These are phyloP conservation scores for Sycophila texana DNA, from an alignment of 2,888 invertebrate genomes.

Conservation along the genomic window DNA sequence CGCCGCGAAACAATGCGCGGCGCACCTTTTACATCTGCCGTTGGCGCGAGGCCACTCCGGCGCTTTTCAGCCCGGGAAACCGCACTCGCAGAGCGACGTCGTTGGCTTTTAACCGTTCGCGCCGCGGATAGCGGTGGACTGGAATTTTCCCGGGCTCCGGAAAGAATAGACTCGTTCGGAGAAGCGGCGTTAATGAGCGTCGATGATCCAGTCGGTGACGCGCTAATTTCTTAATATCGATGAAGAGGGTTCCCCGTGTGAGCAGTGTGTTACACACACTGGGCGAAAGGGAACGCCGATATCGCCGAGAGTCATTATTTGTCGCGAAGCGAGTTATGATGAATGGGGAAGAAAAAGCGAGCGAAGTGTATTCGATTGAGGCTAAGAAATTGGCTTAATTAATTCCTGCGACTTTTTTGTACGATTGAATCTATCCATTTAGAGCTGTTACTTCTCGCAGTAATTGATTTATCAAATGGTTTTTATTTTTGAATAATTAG, in stretches of 20 bases:
- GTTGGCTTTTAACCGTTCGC: background rate
- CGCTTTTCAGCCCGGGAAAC: constrained; percentile 16
- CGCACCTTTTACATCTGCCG: constrained; percentile 49
- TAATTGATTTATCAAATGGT: too few species aligned
- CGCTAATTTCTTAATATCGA: constrained; percentile 19
- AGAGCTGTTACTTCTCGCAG: too few species aligned
- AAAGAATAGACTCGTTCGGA: constrained; percentile 16
- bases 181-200: constrained; percentile 21
- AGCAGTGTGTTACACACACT: too few species aligned
- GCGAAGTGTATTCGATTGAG: too few species aligned
- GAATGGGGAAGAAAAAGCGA: too few species aligned
- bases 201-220: constrained; percentile 4
- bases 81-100: background rate
- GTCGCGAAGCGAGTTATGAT: too few species aligned
- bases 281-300: too few species aligned
- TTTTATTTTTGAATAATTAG: too few species aligned
- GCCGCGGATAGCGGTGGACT: background rate
- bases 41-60: background rate
- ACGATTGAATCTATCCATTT: too few species aligned
- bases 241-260: background rate
- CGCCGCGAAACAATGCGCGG: constrained; percentile 49
- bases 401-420: too few species aligned
- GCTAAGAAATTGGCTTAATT: too few species aligned
- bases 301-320: too few species aligned
- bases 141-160: constrained; percentile 19